Percentiles rank a stretch among this genome's conserved stretches.
phyloP scores from a whole-genome alignment of 2,888 invertebrate species.

The Gerris lacustris region DNA sequence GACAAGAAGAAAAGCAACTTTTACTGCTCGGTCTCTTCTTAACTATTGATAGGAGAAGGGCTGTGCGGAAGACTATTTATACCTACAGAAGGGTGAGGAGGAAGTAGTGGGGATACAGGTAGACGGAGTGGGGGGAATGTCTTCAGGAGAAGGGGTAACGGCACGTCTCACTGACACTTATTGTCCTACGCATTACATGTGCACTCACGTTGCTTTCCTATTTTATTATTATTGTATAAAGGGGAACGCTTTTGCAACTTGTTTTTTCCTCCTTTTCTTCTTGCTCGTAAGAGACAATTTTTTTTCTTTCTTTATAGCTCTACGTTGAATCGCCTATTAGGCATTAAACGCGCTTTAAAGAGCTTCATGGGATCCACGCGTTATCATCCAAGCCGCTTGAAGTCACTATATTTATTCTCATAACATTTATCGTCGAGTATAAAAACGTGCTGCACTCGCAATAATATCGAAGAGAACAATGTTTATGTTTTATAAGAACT shows the following conservation, averaged over 20 bases:
- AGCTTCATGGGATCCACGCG: too few relatives aligned
- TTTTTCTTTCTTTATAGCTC: too few relatives aligned
- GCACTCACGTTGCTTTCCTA: slow-evolving; percentile 1
- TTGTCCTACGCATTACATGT: not conserved
- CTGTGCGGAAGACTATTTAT: not conserved
- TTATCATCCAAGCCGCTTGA: too few relatives aligned
- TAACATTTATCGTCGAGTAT: too few relatives aligned
- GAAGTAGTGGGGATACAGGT: slow-evolving; percentile 5
- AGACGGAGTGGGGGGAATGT: not conserved
- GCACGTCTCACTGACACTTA: slow-evolving; percentile 5
- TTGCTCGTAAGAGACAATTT: not conserved
- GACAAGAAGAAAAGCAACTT: not conserved
- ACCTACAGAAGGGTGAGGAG: not conserved
- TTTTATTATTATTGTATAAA: slow-evolving; percentile 1
- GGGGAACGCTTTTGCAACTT: not conserved
- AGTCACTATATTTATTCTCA: too few relatives aligned
- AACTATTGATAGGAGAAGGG: slow-evolving; percentile 1
- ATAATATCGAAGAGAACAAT: too few relatives aligned
- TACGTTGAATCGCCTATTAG: too few relatives aligned
- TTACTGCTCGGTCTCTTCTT: not conserved
- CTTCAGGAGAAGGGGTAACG: not conserved
- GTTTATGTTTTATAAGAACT: too few relatives aligned
- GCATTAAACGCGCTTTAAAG: too few relatives aligned
- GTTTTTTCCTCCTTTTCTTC: not conserved
- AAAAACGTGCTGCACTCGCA: too few relatives aligned